A percentile compares a stretch with the other conserved stretches of the same genome.
Conservation (phyloP, 1,140 invertebrate species). For the Papilio machaon region DNA sequence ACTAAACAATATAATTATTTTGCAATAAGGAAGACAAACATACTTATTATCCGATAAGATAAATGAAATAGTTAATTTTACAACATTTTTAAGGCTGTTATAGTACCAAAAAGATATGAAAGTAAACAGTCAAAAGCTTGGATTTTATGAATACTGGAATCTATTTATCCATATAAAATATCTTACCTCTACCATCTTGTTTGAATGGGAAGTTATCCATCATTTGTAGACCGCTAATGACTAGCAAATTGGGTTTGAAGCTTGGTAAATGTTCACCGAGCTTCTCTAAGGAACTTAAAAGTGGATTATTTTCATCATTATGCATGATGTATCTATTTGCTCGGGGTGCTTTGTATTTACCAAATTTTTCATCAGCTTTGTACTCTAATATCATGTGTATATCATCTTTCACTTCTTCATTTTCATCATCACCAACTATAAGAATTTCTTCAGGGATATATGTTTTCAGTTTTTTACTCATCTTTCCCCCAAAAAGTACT, state of each 20-base stretch:
- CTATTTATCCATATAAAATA: constrained; percentile 28
- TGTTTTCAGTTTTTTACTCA: constrained; percentile 83
- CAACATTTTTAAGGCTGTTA: not conserved
- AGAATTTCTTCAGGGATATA: constrained; percentile 84
- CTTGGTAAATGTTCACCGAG: constrained; percentile 85
- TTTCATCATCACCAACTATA: constrained; percentile 83
- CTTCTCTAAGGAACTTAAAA: constrained; percentile 88
- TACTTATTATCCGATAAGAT: not conserved
- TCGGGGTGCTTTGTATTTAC: constrained; percentile 87
- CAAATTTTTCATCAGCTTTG: constrained; percentile 88
- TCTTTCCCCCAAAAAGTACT: constrained; percentile 88
- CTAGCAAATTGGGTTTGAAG: constrained; percentile 89
- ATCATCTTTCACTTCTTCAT: constrained; percentile 86
- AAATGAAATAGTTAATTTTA: not conserved
- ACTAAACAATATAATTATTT: not conserved
- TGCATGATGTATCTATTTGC: constrained; percentile 95
- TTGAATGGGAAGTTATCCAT: constrained; percentile 94
- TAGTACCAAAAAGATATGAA: not conserved
- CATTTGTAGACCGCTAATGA: constrained; percentile 94
- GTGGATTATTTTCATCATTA: constrained; percentile 91
- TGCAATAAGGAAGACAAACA: not conserved
- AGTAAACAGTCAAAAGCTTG: not conserved
- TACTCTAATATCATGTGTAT: constrained; percentile 91
- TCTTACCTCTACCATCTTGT: constrained; percentile 78
- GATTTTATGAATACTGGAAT: not conserved